Conservation (phyloP, 2,113 vertebrate species). For the Chrysochloris asiatica region DNA sequence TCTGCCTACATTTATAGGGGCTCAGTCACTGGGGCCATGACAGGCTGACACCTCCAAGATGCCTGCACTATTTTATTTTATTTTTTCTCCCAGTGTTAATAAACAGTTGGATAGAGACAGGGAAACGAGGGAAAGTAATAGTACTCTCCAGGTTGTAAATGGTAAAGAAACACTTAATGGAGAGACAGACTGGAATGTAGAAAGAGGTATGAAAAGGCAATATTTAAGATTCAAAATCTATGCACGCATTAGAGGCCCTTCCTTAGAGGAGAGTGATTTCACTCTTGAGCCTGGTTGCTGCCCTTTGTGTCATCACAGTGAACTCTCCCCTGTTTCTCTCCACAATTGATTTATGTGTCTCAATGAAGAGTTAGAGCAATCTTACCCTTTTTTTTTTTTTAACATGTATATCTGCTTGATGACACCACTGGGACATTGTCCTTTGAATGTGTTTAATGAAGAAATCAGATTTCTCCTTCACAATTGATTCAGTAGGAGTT, state of each 20-base stretch:
- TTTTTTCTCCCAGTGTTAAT: not conserved
- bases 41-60: constrained; percentile 17
- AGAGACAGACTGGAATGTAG: not conserved
- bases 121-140: not conserved
- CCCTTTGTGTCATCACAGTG: not conserved
- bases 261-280: not conserved
- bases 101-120: not conserved
- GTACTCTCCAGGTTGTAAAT: not conserved
- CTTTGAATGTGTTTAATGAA: constrained; percentile 7
- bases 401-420: not conserved
- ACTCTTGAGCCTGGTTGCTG: not conserved
- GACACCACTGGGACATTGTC: not conserved
- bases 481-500: constrained; percentile 38
- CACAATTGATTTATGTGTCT: not conserved
- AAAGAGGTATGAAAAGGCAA: not conserved
- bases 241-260: not conserved
- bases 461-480: constrained; percentile 13
- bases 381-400: not conserved
- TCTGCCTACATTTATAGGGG: not conserved
- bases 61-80: too few species aligned
- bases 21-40: constrained; percentile 13
- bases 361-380: not conserved
- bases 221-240: not conserved
- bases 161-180: not conserved
- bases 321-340: not conserved